These are phyloP conservation scores for Eulacestoma nigropectus DNA, from an alignment of 2,113 vertebrate genomes.

Conservation along the genomic window DNA sequence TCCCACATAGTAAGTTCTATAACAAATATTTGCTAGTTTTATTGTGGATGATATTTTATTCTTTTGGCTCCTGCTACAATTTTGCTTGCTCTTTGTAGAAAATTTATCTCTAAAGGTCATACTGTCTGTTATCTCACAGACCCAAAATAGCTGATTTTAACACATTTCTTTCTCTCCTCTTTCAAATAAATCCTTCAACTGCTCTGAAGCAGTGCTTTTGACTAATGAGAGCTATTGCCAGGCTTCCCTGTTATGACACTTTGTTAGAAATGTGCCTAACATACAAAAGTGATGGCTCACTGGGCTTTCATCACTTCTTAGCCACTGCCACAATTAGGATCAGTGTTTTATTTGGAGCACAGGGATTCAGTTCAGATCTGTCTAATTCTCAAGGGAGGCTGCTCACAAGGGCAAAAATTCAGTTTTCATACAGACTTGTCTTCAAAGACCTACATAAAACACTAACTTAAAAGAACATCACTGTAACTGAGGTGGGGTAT, in stretches of 20 bases:
- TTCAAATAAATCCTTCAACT: background rate
- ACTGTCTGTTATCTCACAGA: constrained; percentile 4
- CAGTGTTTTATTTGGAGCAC: background rate
- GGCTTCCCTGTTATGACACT: background rate
- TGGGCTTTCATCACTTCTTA: constrained; percentile 10
- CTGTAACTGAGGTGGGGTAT: background rate
- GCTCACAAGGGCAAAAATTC: background rate
- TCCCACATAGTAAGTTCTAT: background rate
- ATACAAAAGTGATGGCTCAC: background rate
- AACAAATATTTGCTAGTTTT: background rate
- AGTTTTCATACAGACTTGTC: background rate
- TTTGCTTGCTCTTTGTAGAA: constrained; percentile 39
- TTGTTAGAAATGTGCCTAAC: constrained; percentile 1
- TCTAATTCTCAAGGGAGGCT: background rate
- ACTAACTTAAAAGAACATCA: background rate
- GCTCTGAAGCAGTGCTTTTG: background rate
- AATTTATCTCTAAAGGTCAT: constrained; percentile 32
- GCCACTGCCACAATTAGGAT: background rate
- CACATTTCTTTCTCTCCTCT: background rate
- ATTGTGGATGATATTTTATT: background rate
- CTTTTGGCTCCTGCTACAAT: constrained; percentile 22
- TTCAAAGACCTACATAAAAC: background rate
- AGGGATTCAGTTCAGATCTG: background rate
- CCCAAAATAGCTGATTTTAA: constrained; percentile 33
- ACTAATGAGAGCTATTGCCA: constrained; percentile 4